A percentile compares a stretch with the other conserved stretches of the same genome.
Conservation (phyloP, 1,140 invertebrate genomes). For the Macrostomum lignano region DNA sequence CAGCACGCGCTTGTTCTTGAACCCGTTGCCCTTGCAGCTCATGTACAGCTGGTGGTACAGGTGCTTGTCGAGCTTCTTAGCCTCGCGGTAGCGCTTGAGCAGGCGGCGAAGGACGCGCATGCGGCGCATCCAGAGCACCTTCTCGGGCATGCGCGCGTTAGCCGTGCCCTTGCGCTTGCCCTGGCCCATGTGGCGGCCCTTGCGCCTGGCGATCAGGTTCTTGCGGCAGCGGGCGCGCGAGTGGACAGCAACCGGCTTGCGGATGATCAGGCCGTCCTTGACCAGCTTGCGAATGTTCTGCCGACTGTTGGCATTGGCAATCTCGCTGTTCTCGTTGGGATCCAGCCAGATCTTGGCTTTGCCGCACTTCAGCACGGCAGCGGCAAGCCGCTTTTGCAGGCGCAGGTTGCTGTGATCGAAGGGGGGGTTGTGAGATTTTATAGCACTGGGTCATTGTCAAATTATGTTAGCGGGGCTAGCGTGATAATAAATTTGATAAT, state of each 20-base stretch:
- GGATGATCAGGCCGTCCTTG: conserved; percentile 98
- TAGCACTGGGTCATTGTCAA: no score
- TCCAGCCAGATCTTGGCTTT: conserved; percentile 99
- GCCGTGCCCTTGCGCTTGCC: conserved; percentile 85
- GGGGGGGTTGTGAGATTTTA: no score
- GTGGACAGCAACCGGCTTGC: conserved; percentile 91
- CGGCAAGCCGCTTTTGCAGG: conserved; percentile 60
- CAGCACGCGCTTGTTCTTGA: conserved; percentile 96
- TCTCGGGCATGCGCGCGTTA: conserved; percentile 91
- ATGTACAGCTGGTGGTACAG: conserved; percentile 75
- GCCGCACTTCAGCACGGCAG: conserved; percentile 91
- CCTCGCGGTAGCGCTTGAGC: conserved; percentile 78
- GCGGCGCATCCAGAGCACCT: conserved; percentile 87
- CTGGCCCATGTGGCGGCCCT: conserved; percentile 89
- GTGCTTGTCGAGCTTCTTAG: conserved; percentile 94
- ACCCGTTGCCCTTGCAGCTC: conserved; percentile 91
- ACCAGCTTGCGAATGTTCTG: conserved; percentile 94
- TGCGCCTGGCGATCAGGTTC: conserved; percentile 59
- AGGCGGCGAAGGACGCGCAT: conserved; percentile 79
- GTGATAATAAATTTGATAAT: no score
- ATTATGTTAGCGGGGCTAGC: no score
- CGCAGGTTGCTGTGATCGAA: conserved; percentile 4
- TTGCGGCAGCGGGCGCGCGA: conserved; percentile 80
- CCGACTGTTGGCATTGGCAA: conserved; percentile 90
- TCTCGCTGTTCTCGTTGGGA: conserved; percentile 98